Conservation (phyloP, 2,797 vertebrate genomes). For the Neomorphus geoffroyi region DNA sequence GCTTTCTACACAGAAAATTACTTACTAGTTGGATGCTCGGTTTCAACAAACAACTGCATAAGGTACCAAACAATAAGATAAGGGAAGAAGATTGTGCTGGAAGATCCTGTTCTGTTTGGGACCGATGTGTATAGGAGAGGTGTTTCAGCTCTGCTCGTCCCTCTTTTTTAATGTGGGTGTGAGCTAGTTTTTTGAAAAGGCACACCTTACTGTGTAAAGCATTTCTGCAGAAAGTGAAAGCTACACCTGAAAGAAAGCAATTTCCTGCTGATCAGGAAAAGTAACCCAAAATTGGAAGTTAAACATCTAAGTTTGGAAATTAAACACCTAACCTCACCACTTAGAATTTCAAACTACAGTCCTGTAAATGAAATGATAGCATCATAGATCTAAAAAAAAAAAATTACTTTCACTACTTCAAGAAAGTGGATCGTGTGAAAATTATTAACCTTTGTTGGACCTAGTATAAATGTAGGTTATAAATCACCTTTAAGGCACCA, state of each 20-base stretch:
- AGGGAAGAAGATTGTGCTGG: too few species aligned
- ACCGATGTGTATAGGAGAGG: background rate
- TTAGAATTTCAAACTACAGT: background rate
- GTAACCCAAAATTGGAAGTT: background rate
- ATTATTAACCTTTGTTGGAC: background rate
- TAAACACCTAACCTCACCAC: background rate
- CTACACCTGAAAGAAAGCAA: background rate
- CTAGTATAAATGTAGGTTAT: background rate
- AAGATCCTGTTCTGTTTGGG: background rate
- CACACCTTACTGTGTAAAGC: background rate
- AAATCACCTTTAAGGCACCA: background rate
- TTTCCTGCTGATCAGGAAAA: conserved; percentile 3
- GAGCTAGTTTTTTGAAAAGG: background rate
- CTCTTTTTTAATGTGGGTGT: background rate
- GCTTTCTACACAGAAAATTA: background rate
- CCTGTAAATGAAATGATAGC: background rate
- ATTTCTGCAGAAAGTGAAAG: conserved; percentile 7
- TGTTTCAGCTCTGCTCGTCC: background rate
- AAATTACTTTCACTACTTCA: background rate
- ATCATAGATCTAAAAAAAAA: background rate
- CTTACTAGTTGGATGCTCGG: background rate
- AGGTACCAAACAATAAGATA: too few species aligned
- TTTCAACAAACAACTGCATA: background rate
- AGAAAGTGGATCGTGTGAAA: background rate
- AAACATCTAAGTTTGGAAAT: background rate